Percentiles rank a stretch among this genome's conserved stretches.
phyloP scores from a whole-genome alignment of 2,888 invertebrate species.

The Tethea ocularis region DNA sequence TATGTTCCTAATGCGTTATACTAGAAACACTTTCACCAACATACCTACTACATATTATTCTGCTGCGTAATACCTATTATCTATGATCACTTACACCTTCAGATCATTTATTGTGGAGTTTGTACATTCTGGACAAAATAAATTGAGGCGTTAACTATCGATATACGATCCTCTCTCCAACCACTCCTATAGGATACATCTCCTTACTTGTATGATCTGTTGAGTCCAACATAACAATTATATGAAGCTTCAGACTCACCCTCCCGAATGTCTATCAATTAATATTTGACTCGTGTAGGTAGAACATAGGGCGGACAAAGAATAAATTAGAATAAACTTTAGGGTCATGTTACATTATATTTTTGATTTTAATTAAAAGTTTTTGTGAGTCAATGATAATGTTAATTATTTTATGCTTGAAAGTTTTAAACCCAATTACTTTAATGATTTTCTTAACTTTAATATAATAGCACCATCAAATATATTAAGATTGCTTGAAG shows the following conservation, averaged over 20 bases:
- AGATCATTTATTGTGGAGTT: too few relatives aligned
- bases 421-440: neutral
- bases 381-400: neutral
- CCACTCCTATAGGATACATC: too few relatives aligned
- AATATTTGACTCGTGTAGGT: neutral
- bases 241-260: neutral
- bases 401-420: neutral
- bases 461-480: neutral
- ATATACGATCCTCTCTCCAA: too few relatives aligned
- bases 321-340: neutral
- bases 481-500: neutral
- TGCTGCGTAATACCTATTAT: too few relatives aligned
- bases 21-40: too few relatives aligned
- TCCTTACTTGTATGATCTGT: too few relatives aligned
- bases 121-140: too few relatives aligned
- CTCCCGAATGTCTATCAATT: neutral
- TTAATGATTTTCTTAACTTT: neutral
- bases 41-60: too few relatives aligned
- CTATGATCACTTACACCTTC: too few relatives aligned
- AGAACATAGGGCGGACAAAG: neutral
- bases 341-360: neutral
- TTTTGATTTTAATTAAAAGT: neutral
- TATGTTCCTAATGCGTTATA: neutral
- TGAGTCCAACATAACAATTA: too few relatives aligned
- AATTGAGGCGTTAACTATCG: too few relatives aligned